Percentiles rank a stretch among this genome's conserved stretches.
phyloP scores from a whole-genome alignment of 2,113 vertebrate species.

The Trinectes maculatus region DNA sequence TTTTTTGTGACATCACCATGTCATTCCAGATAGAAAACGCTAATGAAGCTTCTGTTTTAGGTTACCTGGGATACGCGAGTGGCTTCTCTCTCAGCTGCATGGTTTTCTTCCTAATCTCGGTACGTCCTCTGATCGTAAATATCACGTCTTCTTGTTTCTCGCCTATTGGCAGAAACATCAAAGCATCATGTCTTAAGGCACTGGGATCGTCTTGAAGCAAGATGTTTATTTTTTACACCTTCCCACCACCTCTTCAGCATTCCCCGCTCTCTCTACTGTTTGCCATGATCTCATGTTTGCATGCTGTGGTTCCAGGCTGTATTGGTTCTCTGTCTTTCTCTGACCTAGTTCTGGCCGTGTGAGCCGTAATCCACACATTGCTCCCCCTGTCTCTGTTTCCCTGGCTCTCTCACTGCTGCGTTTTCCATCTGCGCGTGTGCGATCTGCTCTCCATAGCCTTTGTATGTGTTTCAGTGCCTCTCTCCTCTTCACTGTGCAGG shows the following conservation, averaged over 20 bases:
- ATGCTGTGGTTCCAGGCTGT: conserved; percentile 56
- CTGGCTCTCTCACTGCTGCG: conserved; percentile 21
- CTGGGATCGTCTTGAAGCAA: conserved; percentile 24
- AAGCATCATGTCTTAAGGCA: conserved; percentile 9
- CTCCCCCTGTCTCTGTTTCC: conserved; percentile 16
- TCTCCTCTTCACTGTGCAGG: conserved; percentile 76
- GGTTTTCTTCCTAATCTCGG: conserved; percentile 96
- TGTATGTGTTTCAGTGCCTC: conserved; percentile 17
- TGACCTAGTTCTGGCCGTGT: conserved; percentile 75
- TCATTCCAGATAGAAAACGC: conserved; percentile 6
- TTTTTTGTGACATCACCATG: not conserved
- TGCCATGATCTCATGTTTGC: conserved; percentile 52
- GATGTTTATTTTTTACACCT: conserved; percentile 8
- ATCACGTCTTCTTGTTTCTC: conserved; percentile 14
- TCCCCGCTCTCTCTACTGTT: conserved; percentile 44
- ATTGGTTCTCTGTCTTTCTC: conserved; percentile 62
- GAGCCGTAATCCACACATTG: conserved; percentile 66
- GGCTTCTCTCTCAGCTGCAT: conserved; percentile 99
- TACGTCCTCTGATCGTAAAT: conserved; percentile 78
- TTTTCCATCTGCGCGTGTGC: conserved; percentile 26
- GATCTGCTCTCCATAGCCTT: conserved; percentile 10
- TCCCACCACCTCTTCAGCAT: conserved; percentile 53
- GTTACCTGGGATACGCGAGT: conserved; percentile 97
- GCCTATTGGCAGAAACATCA: conserved; percentile 14
- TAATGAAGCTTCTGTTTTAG: conserved; percentile 78